phyloP scores from a whole-genome alignment of 2,888 invertebrate species.

The Polydrusus pterygomalis region DNA sequence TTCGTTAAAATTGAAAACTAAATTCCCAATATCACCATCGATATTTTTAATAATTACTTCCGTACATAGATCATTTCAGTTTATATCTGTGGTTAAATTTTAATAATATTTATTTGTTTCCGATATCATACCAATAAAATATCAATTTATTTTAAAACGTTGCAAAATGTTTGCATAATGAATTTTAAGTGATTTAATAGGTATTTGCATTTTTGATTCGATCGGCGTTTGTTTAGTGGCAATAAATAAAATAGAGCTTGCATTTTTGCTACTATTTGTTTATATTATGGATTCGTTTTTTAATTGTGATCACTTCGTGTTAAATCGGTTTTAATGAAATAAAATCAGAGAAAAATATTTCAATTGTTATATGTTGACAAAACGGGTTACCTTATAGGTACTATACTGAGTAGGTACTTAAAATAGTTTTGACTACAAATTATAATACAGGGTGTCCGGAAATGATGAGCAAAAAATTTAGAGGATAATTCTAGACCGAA shows the following conservation, averaged over 20 bases:
- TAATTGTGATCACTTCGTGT: conserved; percentile 1
- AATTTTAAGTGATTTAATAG: conserved; percentile 50
- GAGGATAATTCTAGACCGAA: no score
- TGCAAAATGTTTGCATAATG: conserved; percentile 51
- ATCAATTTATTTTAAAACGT: conserved; percentile 53
- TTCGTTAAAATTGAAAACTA: conserved; percentile 40
- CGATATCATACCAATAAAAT: conserved; percentile 46
- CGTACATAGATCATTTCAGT: conserved; percentile 47
- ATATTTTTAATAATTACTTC: conserved; percentile 48
- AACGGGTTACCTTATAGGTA: no score
- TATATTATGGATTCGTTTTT: not conserved
- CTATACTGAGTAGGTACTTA: no score
- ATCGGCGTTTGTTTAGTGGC: conserved; percentile 17
- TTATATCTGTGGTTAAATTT: conserved; percentile 47
- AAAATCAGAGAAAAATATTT: not conserved
- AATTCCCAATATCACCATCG: conserved; percentile 30
- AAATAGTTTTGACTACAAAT: no score
- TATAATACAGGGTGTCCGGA: no score
- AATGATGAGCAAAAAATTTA: no score
- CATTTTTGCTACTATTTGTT: conserved; percentile 13
- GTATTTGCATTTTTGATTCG: conserved; percentile 47
- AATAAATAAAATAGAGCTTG: conserved; percentile 37
- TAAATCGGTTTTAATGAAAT: not conserved
- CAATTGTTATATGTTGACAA: no score
- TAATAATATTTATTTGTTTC: conserved; percentile 50